phyloP scores from a whole-genome alignment of 2,888 invertebrate species.

The Morpho achilles region DNA sequence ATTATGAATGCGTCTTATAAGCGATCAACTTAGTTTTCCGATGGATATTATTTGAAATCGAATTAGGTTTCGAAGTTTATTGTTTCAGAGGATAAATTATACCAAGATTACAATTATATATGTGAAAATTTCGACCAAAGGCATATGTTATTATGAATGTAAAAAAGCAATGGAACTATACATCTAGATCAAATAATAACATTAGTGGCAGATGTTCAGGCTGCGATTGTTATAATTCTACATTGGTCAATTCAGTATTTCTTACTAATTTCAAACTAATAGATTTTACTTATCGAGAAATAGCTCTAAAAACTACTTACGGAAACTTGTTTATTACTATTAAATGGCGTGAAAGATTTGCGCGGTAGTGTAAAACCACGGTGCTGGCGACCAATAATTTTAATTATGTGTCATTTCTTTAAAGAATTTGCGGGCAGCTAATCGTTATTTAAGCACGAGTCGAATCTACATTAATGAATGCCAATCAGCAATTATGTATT shows the following conservation, averaged over 20 bases:
- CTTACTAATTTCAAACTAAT: not conserved
- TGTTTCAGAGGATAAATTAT: no score
- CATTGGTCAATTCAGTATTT: not conserved
- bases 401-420: conserved; percentile 29
- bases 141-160: no score
- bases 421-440: conserved; percentile 33
- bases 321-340: conserved; percentile 20
- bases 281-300: conserved; percentile 2
- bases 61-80: no score
- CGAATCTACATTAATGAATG: conserved; percentile 40
- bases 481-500: conserved; percentile 40
- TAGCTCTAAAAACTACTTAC: conserved; percentile 12
- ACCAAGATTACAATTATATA: no score
- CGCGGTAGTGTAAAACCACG: conserved; percentile 28
- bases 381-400: conserved; percentile 26
- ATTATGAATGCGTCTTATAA: no score
- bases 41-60: no score
- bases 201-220: no score
- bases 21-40: no score
- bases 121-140: no score
- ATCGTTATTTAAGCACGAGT: conserved; percentile 31
- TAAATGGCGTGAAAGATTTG: conserved; percentile 30
- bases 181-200: no score
- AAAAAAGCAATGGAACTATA: no score
- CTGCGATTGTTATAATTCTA: no score